Evolutionary conservation across 2,797 vertebrate genomes (phyloP).

Genomic region (Pteropus rufus): DNA sequence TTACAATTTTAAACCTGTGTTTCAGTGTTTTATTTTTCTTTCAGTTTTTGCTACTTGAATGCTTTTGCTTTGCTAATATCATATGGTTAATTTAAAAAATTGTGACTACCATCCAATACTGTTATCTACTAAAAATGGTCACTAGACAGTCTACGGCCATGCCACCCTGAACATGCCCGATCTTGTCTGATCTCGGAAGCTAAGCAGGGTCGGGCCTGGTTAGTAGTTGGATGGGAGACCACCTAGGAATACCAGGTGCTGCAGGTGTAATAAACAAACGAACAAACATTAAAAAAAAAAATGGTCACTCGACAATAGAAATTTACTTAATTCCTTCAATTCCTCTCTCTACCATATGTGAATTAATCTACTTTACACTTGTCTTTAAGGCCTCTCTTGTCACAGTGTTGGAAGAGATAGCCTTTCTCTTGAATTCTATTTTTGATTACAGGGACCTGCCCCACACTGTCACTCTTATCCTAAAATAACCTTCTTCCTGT

Average conservation of each 20-base stretch:
- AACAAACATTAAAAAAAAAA: background rate
- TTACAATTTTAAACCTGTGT: background rate
- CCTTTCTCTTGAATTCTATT: background rate
- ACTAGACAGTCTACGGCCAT: background rate
- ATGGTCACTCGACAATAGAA: background rate
- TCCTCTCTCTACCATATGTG: background rate
- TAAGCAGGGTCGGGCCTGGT: too few species aligned
- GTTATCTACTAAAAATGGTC: background rate
- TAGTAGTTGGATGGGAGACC: too few species aligned
- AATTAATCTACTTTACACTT: background rate
- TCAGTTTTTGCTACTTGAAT: slow-evolving; percentile 8
- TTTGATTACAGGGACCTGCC: background rate
- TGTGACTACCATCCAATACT: background rate
- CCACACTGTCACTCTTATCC: background rate
- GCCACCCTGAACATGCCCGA: too few species aligned
- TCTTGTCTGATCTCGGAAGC: too few species aligned
- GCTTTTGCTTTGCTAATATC: slow-evolving; percentile 17
- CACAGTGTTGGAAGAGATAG: background rate
- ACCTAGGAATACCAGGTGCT: too few species aligned
- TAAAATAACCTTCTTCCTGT: background rate
- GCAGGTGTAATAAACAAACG: too few species aligned
- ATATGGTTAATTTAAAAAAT: slow-evolving; percentile 21
- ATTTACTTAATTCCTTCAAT: background rate
- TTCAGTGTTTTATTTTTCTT: background rate
- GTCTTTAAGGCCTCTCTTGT: background rate